phyloP scores from a whole-genome alignment of 1,140 invertebrate genomes.

The Anoplolepis gracilipes region DNA sequence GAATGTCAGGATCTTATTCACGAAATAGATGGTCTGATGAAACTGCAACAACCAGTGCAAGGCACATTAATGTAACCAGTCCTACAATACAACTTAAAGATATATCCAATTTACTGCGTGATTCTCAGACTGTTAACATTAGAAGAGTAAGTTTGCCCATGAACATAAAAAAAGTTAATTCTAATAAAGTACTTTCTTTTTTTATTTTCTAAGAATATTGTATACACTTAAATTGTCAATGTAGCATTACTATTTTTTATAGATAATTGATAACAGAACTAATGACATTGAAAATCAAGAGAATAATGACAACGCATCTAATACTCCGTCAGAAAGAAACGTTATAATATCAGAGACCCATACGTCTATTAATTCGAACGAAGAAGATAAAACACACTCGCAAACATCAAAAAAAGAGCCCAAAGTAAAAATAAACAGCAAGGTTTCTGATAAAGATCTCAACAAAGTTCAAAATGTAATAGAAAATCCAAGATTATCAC shows the following conservation, averaged over 20 bases:
- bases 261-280: slow-evolving; percentile 54
- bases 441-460: neutral
- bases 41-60: slow-evolving; percentile 2
- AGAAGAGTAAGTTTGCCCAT: slow-evolving; percentile 71
- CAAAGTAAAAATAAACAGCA: neutral
- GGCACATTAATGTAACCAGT: slow-evolving; percentile 68
- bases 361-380: neutral
- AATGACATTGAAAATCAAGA: neutral
- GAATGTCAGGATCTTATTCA: slow-evolving; percentile 67
- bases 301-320: neutral
- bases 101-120: slow-evolving; percentile 79
- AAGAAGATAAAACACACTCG: neutral
- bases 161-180: neutral
- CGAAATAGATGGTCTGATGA: slow-evolving; percentile 63
- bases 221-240: neutral
- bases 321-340: neutral
- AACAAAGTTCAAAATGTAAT: neutral
- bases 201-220: neutral
- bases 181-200: neutral
- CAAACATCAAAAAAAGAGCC: neutral
- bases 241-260: slow-evolving; percentile 12
- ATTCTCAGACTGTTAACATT: slow-evolving; percentile 81
- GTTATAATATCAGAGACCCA: slow-evolving; percentile 49
- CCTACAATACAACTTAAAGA: slow-evolving; percentile 80
- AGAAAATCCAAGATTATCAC: neutral